phyloP scores from a whole-genome alignment of 2,797 vertebrate species.

The Morelia viridis region DNA sequence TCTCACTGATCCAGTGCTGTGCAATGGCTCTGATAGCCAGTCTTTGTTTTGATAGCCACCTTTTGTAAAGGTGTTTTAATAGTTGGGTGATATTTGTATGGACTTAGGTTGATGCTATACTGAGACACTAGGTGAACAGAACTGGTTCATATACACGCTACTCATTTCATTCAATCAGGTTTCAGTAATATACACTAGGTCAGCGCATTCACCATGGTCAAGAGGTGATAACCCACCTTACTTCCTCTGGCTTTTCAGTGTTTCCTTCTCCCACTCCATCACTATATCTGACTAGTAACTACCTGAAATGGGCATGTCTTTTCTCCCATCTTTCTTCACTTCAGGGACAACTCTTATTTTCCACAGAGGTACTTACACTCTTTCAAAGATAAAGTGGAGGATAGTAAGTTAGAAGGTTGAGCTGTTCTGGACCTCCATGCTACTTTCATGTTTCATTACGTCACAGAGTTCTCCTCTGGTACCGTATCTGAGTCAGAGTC shows the following conservation, averaged over 20 bases:
- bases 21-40: too few relatives aligned
- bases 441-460: neutral
- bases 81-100: too few relatives aligned
- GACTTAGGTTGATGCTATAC: too few relatives aligned
- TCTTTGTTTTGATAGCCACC: too few relatives aligned
- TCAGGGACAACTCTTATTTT: neutral
- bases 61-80: too few relatives aligned
- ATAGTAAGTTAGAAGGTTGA: neutral
- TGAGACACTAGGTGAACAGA: too few relatives aligned
- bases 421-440: neutral
- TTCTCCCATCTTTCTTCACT: neutral
- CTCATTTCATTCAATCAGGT: too few relatives aligned
- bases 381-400: neutral
- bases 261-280: neutral
- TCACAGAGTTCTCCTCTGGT: neutral
- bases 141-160: too few relatives aligned
- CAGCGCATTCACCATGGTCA: neutral
- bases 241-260: neutral
- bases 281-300: neutral
- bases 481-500: neutral
- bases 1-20: too few relatives aligned
- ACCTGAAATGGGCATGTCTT: neutral
- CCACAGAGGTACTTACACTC: neutral
- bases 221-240: neutral
- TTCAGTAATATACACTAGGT: too few relatives aligned